These are phyloP conservation scores for Coregonus sp. DNA, from an alignment of 2,797 vertebrate species.

Conservation along the genomic window DNA sequence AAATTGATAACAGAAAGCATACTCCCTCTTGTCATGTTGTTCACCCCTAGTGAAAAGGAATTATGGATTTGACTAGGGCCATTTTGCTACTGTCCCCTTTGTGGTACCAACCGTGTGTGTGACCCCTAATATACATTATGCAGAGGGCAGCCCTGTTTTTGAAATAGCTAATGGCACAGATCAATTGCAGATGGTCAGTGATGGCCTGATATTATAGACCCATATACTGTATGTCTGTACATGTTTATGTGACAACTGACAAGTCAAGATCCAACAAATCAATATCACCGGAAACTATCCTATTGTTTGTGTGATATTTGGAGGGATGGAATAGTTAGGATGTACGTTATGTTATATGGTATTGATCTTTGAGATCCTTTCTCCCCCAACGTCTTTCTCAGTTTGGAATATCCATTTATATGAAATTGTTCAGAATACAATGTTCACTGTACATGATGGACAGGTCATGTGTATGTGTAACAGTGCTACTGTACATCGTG, in stretches of 20 bases:
- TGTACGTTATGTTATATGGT: too few species aligned
- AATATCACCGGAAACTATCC: too few species aligned
- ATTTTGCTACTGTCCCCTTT: background rate
- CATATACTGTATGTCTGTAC: background rate
- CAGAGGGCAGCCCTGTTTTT: background rate
- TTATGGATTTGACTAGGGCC: conserved; percentile 7
- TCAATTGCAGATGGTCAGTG: background rate
- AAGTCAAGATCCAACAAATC: background rate
- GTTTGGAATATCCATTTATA: background rate
- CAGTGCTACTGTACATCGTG: background rate
- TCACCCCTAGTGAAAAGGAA: background rate
- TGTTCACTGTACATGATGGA: background rate
- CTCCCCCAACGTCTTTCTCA: background rate
- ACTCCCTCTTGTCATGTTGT: background rate
- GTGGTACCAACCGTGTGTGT: background rate
- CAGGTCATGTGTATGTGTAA: background rate
- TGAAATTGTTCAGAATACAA: background rate
- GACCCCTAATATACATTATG: background rate
- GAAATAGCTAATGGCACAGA: conserved; percentile 4
- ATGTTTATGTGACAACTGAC: background rate
- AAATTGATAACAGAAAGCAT: background rate
- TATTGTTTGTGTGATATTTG: too few species aligned
- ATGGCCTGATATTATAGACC: background rate
- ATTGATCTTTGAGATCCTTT: too few species aligned
- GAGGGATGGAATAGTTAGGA: too few species aligned